Evolutionary conservation across 2,113 vertebrate species (phyloP).

Genomic region (Corvus moneduloides): DNA sequence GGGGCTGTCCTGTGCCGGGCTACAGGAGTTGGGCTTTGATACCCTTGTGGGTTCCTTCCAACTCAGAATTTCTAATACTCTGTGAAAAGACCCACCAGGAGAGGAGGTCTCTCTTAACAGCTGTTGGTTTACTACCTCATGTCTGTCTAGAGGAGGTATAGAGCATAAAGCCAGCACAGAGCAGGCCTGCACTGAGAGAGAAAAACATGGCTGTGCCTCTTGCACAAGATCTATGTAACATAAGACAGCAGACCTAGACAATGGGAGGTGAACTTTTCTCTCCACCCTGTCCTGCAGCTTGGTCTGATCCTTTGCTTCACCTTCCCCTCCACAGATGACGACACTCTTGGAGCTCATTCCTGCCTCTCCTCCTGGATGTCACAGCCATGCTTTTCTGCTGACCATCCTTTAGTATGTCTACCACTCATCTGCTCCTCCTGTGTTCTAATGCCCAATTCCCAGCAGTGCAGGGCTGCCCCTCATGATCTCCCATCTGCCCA

Average conservation of each 20-base stretch:
- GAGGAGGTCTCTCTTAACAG: too few relatives aligned
- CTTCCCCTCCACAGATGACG: not conserved
- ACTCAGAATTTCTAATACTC: not conserved
- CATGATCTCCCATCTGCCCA: not conserved
- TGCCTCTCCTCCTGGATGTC: not conserved
- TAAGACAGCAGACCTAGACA: not conserved
- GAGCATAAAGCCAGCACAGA: not conserved
- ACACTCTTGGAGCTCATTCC: not conserved
- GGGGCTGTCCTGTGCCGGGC: too few relatives aligned
- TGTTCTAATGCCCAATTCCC: not conserved
- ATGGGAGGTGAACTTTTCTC: not conserved
- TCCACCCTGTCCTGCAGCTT: not conserved
- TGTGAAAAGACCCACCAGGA: not conserved
- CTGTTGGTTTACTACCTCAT: not conserved
- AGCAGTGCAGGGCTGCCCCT: not conserved
- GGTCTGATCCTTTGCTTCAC: not conserved
- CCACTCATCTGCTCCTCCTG: not conserved
- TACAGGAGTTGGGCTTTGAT: not conserved
- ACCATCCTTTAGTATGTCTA: not conserved
- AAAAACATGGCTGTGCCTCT: fast-evolving
- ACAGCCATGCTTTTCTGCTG: not conserved
- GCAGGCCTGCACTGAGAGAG: not conserved
- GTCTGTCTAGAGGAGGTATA: fast-evolving
- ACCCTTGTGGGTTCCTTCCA: not conserved
- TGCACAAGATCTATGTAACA: not conserved